Evolutionary conservation across 2,113 vertebrate species (phyloP).

Genomic region (Spilogale gracilis): DNA sequence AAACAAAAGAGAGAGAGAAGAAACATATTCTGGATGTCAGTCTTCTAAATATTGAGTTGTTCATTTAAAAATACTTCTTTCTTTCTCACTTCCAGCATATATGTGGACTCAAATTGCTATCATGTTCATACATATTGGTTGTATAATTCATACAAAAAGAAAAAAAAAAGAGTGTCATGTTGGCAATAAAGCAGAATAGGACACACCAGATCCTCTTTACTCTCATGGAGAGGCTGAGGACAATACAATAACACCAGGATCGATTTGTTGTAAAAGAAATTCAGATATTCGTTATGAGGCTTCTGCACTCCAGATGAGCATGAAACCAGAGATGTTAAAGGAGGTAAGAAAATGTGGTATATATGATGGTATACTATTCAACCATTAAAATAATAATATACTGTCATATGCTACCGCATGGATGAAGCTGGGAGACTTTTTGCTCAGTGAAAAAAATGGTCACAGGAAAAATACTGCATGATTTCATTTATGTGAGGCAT

Average conservation of each 20-base stretch:
- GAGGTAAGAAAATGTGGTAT: neutral
- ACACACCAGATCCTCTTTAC: neutral
- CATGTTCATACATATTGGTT: neutral
- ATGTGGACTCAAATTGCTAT: neutral
- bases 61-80: slow-evolving; percentile 13
- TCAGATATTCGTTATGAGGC: neutral
- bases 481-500: neutral
- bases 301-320: neutral
- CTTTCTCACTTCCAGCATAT: neutral
- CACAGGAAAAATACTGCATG: neutral
- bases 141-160: neutral
- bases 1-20: neutral
- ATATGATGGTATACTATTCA: neutral
- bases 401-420: neutral
- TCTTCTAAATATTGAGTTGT: neutral
- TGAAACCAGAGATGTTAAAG: neutral
- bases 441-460: neutral
- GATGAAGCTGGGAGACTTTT: neutral
- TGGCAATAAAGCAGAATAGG: neutral
- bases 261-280: neutral
- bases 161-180: neutral
- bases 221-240: neutral
- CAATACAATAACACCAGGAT: neutral
- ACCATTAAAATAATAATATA: neutral
- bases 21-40: neutral